These are phyloP conservation scores for Dicaeum eximium DNA, from an alignment of 2,113 vertebrate species.

Conservation along the genomic window DNA sequence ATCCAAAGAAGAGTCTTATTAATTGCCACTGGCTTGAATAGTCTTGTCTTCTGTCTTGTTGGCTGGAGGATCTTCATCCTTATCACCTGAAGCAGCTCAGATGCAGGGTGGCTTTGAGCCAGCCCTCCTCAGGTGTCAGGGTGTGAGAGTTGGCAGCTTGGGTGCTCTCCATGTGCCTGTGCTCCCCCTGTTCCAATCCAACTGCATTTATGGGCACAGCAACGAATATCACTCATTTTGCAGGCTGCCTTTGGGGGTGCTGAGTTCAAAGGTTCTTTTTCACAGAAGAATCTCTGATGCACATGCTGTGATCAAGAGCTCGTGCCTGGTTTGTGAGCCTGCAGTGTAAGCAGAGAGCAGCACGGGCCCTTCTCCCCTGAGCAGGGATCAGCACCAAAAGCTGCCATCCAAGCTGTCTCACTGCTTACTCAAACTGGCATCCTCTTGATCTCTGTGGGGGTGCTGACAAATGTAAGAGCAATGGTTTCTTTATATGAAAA, in stretches of 20 bases:
- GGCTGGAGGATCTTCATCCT: background rate
- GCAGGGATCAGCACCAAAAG: rapidly evolving
- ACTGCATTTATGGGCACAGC: background rate
- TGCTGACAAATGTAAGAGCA: background rate
- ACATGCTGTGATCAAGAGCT: background rate
- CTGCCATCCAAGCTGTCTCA: background rate
- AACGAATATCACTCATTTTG: background rate
- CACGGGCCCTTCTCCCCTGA: background rate
- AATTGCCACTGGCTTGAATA: background rate
- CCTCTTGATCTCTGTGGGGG: background rate
- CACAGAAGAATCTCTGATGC: background rate
- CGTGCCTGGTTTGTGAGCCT: rapidly evolving
- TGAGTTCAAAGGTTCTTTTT: slow-evolving; percentile 9
- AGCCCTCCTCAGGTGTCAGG: background rate
- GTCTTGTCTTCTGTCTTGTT: background rate
- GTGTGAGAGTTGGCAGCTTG: background rate
- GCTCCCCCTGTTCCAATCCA: background rate
- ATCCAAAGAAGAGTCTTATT: background rate
- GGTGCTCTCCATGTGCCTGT: rapidly evolving
- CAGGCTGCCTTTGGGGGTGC: background rate
- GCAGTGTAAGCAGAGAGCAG: background rate
- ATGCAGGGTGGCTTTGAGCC: background rate
- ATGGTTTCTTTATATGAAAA: background rate
- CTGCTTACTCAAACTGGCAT: background rate
- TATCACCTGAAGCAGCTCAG: background rate